Evolutionary conservation across 2,797 vertebrate genomes (phyloP).

Genomic region (Gadopsis bispinosus): DNA sequence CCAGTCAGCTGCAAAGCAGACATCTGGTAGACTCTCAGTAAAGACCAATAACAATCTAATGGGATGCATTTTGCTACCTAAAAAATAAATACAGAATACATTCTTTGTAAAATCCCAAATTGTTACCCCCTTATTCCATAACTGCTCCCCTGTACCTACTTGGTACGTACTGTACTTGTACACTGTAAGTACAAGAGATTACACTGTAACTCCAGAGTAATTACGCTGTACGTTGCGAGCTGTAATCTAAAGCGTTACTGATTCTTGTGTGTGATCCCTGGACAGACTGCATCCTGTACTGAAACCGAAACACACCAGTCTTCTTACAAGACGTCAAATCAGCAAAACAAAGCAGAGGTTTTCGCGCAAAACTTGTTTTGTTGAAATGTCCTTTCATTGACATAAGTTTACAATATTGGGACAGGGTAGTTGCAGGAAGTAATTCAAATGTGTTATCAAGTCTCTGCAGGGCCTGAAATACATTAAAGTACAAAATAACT

Average conservation of each 20-base stretch:
- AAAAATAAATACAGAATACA: too few relatives aligned
- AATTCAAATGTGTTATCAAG: constrained; percentile 24
- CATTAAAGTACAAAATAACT: constrained; percentile 8
- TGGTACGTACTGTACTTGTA: too few relatives aligned
- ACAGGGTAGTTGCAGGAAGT: constrained; percentile 13
- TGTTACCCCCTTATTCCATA: too few relatives aligned
- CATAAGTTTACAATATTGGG: neutral
- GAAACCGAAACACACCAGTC: constrained; percentile 1
- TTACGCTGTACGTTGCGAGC: too few relatives aligned
- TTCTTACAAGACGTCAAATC: neutral
- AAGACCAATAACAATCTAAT: neutral
- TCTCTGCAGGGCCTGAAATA: constrained; percentile 32
- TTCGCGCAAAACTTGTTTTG: constrained; percentile 1
- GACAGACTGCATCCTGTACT: constrained; percentile 32
- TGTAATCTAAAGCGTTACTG: too few relatives aligned
- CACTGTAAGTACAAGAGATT: too few relatives aligned
- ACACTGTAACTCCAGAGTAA: too few relatives aligned
- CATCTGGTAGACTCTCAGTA: neutral
- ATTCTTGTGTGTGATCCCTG: constrained; percentile 24
- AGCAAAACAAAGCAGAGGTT: constrained; percentile 23
- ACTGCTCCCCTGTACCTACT: too few relatives aligned
- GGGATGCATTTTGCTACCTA: neutral
- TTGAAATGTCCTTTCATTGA: constrained; percentile 8
- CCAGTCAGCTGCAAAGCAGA: constrained; percentile 12
- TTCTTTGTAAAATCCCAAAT: too few relatives aligned